A percentile compares a stretch with the other conserved stretches of the same genome.
These are phyloP conservation scores for Otus sunia DNA, from an alignment of 2,113 vertebrate genomes.

Conservation along the genomic window DNA sequence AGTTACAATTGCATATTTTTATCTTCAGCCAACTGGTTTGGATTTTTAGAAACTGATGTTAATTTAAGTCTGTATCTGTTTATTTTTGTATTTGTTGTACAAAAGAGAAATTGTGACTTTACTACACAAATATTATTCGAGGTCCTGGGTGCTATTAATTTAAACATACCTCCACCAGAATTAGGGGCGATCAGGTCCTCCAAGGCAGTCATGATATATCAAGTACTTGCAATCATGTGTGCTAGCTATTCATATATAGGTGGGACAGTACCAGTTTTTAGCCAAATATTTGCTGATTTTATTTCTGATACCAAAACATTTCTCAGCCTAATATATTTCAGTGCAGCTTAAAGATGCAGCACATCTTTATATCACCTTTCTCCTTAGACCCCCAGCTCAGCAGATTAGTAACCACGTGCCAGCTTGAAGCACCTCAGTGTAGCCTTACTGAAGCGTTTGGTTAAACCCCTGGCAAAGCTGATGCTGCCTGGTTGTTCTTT, in stretches of 20 bases:
- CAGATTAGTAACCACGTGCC: background rate
- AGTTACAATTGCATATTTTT: constrained; percentile 10
- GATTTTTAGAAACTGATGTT: constrained; percentile 49
- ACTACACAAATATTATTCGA: constrained; percentile 54
- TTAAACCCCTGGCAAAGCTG: background rate
- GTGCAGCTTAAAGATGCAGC: constrained; percentile 11
- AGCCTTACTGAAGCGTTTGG: background rate
- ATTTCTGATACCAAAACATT: constrained; percentile 10
- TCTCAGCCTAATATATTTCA: background rate
- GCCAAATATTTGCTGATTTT: constrained; percentile 22
- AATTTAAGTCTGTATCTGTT: constrained; percentile 67
- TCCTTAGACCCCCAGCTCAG: constrained; percentile 15
- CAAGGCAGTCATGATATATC: background rate
- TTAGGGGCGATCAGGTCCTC: constrained; percentile 48
- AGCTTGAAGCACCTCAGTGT: background rate
- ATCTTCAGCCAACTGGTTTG: constrained; percentile 66
- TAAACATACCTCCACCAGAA: constrained; percentile 62
- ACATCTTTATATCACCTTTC: background rate
- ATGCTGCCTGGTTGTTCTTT: background rate
- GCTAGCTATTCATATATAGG: constrained; percentile 35
- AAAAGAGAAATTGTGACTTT: constrained; percentile 61
- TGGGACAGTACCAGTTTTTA: constrained; percentile 40
- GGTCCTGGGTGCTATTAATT: constrained; percentile 67
- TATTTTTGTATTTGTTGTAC: constrained; percentile 67
- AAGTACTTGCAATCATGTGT: background rate